Conservation (phyloP, 2,888 invertebrate genomes). For the Unio delphinus region DNA sequence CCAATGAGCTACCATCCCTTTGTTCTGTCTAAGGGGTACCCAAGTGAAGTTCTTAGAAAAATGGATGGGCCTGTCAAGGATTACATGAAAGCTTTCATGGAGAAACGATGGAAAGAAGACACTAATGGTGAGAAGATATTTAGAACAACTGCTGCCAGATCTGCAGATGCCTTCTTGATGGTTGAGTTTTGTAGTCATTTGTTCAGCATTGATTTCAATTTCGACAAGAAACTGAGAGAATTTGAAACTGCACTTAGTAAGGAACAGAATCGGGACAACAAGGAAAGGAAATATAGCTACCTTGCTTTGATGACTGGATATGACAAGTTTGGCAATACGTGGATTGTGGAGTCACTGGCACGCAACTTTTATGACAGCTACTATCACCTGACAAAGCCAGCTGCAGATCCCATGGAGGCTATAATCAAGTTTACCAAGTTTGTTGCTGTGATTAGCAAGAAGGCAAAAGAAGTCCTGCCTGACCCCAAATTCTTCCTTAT, state of each 20-base stretch:
- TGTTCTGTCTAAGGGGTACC: slow-evolving; percentile 7
- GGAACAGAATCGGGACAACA: too few species aligned
- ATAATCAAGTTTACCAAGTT: slow-evolving; percentile 39
- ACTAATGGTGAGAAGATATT: slow-evolving; percentile 4
- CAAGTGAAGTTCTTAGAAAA: slow-evolving; percentile 8
- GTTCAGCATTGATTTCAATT: slow-evolving; percentile 7
- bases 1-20: slow-evolving; percentile 16
- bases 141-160: slow-evolving; percentile 7
- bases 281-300: background rate
- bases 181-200: slow-evolving; percentile 21
- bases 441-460: slow-evolving; percentile 16
- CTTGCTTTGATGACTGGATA: slow-evolving; percentile 14
- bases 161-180: slow-evolving; percentile 17
- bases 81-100: slow-evolving; percentile 10
- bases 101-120: slow-evolving; percentile 12
- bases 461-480: slow-evolving; percentile 19
- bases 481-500: slow-evolving; percentile 24
- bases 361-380: slow-evolving; percentile 20
- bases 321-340: background rate
- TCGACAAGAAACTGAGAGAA: background rate
- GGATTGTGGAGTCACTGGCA: slow-evolving; percentile 11
- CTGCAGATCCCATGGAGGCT: slow-evolving; percentile 29
- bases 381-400: slow-evolving; percentile 8
- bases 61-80: slow-evolving; percentile 4
- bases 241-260: too few species aligned